phyloP scores from a whole-genome alignment of 2,113 vertebrate genomes.

The Melanerpes aurifrons region DNA sequence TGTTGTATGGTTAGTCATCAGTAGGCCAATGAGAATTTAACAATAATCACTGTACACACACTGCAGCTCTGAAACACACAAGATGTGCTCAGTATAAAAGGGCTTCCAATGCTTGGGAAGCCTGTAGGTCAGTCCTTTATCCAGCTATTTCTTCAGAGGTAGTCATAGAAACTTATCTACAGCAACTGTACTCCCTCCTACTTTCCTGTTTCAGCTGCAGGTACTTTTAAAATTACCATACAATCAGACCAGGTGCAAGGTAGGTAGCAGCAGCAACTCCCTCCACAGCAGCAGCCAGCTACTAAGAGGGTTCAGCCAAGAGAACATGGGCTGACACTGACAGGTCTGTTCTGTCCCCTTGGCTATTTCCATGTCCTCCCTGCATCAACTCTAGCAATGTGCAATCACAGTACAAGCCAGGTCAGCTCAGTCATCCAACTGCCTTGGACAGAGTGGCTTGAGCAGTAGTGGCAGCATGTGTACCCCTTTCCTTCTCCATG shows the following conservation, averaged over 20 bases:
- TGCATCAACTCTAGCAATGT: background rate
- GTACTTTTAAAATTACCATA: background rate
- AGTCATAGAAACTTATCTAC: background rate
- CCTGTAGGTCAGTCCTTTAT: background rate
- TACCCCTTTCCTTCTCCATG: background rate
- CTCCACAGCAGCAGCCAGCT: background rate
- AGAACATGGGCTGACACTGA: background rate
- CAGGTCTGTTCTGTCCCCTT: background rate
- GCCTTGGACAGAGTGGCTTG: background rate
- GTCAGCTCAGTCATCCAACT: background rate
- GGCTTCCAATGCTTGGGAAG: background rate
- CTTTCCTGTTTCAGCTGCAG: background rate
- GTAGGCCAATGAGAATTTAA: background rate
- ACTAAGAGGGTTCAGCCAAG: background rate
- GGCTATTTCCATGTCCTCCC: background rate
- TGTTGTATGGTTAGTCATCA: conserved; percentile 27
- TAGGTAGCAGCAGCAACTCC: background rate
- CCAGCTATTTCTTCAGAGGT: background rate
- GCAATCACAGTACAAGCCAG: background rate
- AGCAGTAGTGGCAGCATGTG: background rate
- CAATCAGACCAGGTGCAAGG: background rate
- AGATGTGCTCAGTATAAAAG: background rate
- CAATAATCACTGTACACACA: background rate
- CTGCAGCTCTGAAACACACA: background rate
- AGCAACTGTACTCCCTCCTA: background rate